Evolutionary conservation across 2,113 vertebrate genomes (phyloP).

Genomic region (Eulemur macaco): DNA sequence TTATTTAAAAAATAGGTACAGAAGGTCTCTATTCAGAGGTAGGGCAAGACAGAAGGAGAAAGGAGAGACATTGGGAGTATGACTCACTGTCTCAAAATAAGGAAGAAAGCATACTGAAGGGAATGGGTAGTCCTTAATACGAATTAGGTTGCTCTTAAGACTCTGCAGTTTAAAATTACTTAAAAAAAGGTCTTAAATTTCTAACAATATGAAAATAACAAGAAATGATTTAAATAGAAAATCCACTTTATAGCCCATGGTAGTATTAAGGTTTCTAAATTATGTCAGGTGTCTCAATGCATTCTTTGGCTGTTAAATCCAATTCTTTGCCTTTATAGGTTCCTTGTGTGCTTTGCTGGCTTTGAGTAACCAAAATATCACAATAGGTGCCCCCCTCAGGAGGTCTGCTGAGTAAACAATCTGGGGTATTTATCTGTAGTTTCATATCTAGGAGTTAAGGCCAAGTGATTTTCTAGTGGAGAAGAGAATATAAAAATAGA

Average conservation of each 20-base stretch:
- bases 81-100: constrained; percentile 31
- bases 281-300: constrained; percentile 40
- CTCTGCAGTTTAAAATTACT: constrained; percentile 65
- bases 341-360: constrained; percentile 76
- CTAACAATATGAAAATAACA: constrained; percentile 33
- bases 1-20: constrained; percentile 45
- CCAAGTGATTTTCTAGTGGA: constrained; percentile 71
- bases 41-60: background rate
- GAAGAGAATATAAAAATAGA: constrained; percentile 67
- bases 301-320: constrained; percentile 59
- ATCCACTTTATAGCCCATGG: background rate
- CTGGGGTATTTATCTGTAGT: constrained; percentile 75
- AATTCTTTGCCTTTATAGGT: constrained; percentile 69
- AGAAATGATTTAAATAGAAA: constrained; percentile 47
- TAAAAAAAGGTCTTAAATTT: constrained; percentile 68
- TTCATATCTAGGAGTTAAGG: constrained; percentile 60
- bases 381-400: background rate
- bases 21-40: background rate
- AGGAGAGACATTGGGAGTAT: background rate
- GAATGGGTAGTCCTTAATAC: constrained; percentile 58
- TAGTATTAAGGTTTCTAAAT: constrained; percentile 26
- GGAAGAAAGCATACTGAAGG: constrained; percentile 61
- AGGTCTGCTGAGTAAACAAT: constrained; percentile 66
- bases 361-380: constrained; percentile 75
- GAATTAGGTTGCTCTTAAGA: constrained; percentile 42